Evolutionary conservation across 2,797 vertebrate species (phyloP), one percentile per base, ranked within the genome.

Genomic region (Leptodactylus fallax): DNA sequence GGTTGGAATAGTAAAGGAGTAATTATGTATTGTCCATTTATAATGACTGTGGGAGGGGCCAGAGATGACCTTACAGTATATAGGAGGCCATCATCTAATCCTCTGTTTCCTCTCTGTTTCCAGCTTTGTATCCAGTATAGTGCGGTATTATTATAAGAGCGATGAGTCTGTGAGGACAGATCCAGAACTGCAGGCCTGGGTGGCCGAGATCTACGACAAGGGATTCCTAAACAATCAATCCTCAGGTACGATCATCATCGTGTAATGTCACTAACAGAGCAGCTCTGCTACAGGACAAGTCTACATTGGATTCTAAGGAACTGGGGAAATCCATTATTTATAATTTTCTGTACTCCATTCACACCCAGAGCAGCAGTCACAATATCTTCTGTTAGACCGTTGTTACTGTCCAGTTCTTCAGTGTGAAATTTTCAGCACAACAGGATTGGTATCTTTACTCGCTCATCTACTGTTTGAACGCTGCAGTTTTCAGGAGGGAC

Each of bases 101-200:
- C 23, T 14, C 45, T 10, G 13, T 55, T 1, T 27, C 58, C 23
- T 13, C 10, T 51, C 60, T 55, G 3, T n/a, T 17, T 80, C 11
- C 91, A 97, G 96, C 90, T 97, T 97, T 83, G 95, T 96, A 83
- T 90, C 87, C 0, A 27, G 93, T 82, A 95, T 96, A 78, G 88
- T 96, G 77, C 85, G 90, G 3, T 90, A 95, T 89, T 97, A 94
- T 91, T 97, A 97, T 9, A 19, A 17, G 25, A 91, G 87, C 6
- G 95, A 97, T 1, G 25, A 58, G 0, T 91, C 87, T 0, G 94
- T 97, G 53, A 92, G 90, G 6, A 90, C 91, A 14, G 96, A 97
- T 90, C 83, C 88, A 0, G 96, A 97, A 87, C 92, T 97, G 25
- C 96, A 97, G 79, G 93, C 90, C 60, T 97, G 97, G 96, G 94